Conservation (phyloP, 2,113 vertebrate species). For the Lamprotornis superbus region DNA sequence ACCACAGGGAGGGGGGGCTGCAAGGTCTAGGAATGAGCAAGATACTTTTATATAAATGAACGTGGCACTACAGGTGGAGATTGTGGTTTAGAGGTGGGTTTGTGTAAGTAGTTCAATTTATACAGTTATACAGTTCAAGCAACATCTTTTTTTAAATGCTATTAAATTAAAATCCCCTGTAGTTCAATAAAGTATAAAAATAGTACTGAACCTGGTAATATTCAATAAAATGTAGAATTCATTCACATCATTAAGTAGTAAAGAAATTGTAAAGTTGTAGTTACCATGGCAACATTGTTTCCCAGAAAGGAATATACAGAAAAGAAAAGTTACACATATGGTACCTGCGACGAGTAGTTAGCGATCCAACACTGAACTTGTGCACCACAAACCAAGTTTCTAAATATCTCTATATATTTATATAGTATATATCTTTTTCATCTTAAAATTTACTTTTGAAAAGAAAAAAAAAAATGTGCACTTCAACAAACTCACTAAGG, state of each 20-base stretch:
- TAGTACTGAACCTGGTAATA: conserved; percentile 81
- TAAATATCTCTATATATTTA: conserved; percentile 80
- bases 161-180: conserved; percentile 78
- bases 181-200: conserved; percentile 82
- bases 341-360: conserved; percentile 76
- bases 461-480: conserved; percentile 76
- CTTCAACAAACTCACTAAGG: conserved; percentile 83
- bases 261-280: conserved; percentile 72
- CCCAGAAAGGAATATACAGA: conserved; percentile 67
- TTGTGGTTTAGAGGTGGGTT: conserved; percentile 37
- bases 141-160: conserved; percentile 57
- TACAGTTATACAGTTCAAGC: conserved; percentile 68
- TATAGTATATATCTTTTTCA: conserved; percentile 78
- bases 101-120: conserved; percentile 51
- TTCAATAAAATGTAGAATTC: conserved; percentile 78
- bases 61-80: conserved; percentile 75
- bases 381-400: conserved; percentile 79
- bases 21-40: conserved; percentile 53
- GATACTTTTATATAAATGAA: conserved; percentile 68
- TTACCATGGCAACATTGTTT: conserved; percentile 77
- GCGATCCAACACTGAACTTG: conserved; percentile 78
- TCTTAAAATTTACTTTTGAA: conserved; percentile 77
- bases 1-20: conserved; percentile 56
- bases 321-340: conserved; percentile 71
- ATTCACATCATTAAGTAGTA: conserved; percentile 77